These are phyloP conservation scores for Camarhynchus parvulus DNA, from an alignment of 2,113 vertebrate species.

Conservation along the genomic window DNA sequence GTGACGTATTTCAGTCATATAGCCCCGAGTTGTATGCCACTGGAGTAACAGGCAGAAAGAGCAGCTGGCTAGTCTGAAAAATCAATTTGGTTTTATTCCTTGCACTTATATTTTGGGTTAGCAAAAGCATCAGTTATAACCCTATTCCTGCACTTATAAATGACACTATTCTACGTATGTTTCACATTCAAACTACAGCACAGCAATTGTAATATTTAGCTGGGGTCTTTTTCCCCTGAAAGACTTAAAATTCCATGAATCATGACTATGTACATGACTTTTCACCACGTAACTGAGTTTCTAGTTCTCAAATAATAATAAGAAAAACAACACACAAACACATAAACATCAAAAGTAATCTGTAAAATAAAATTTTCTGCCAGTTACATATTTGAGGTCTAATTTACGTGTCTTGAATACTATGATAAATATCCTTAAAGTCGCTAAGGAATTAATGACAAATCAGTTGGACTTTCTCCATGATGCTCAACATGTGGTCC, in stretches of 20 bases:
- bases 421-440: neutral
- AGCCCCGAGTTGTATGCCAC: accelerated
- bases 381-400: neutral
- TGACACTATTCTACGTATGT: neutral
- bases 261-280: neutral
- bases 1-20: accelerated
- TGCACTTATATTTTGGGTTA: neutral
- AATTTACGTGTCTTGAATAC: neutral
- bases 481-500: neutral
- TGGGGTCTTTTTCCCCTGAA: neutral
- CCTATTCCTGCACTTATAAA: neutral
- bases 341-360: neutral
- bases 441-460: neutral
- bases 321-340: neutral
- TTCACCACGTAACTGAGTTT: neutral
- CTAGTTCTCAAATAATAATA: neutral
- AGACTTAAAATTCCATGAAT: neutral
- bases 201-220: neutral
- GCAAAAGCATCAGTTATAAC: neutral
- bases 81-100: neutral
- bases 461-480: neutral
- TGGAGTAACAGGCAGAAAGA: neutral
- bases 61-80: neutral
- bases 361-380: neutral
- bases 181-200: neutral